These are phyloP conservation scores for Antennarius striatus DNA, from an alignment of 2,113 vertebrate genomes.

Conservation along the genomic window DNA sequence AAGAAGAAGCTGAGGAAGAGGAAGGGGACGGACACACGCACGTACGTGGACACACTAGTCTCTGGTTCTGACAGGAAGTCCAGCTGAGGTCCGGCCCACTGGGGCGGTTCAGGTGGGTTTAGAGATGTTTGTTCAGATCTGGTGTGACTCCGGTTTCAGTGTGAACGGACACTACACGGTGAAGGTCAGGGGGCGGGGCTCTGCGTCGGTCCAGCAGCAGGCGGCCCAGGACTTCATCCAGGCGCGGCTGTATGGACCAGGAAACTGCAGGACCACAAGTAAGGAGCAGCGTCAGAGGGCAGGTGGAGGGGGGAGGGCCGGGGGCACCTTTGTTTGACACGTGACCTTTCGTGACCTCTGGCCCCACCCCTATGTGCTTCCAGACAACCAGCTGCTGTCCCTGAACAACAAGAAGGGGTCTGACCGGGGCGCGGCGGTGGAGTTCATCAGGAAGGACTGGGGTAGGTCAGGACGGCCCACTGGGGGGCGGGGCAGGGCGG, in stretches of 20 bases:
- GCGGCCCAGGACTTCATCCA: slow-evolving; percentile 83
- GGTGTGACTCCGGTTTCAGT: slow-evolving; percentile 59
- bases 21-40: background rate
- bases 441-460: slow-evolving; percentile 86
- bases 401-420: slow-evolving; percentile 83
- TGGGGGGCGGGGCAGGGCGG: no score
- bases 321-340: no score
- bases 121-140: no score
- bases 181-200: slow-evolving; percentile 68
- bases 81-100: no score
- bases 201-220: slow-evolving; percentile 73
- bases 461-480: slow-evolving; percentile 77
- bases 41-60: slow-evolving; percentile 27
- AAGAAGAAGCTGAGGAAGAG: background rate
- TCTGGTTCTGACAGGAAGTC: no score
- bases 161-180: slow-evolving; percentile 81
- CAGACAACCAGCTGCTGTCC: slow-evolving; percentile 89
- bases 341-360: no score
- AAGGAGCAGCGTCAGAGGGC: slow-evolving; percentile 32
- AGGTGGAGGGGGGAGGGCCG: no score
- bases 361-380: slow-evolving; percentile 30
- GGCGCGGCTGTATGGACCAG: slow-evolving; percentile 82
- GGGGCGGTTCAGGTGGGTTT: no score
- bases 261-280: slow-evolving; percentile 84
- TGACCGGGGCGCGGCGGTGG: slow-evolving; percentile 84